These are phyloP conservation scores for Periparus ater DNA, from an alignment of 2,797 vertebrate species.

Conservation along the genomic window DNA sequence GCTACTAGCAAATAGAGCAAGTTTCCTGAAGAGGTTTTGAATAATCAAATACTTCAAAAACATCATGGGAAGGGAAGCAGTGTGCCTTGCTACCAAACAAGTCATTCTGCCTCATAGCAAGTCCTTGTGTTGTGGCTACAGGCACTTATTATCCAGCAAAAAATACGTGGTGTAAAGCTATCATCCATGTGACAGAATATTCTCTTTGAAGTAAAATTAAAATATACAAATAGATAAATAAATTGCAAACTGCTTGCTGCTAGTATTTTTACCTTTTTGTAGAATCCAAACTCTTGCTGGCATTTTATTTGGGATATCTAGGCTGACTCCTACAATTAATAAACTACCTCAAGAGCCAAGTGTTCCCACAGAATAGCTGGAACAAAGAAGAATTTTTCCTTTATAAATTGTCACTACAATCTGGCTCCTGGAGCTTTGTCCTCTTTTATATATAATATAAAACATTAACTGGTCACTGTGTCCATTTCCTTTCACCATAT, in stretches of 20 bases:
- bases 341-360: not conserved
- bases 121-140: not conserved
- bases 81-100: not conserved
- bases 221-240: not conserved
- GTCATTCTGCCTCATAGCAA: not conserved
- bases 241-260: not conserved
- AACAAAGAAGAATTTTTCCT: not conserved
- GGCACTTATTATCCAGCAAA: not conserved
- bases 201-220: not conserved
- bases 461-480: not conserved
- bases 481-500: not conserved
- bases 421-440: not conserved
- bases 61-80: not conserved
- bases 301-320: not conserved
- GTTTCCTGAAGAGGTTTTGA: not conserved
- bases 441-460: not conserved
- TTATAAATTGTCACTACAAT: not conserved
- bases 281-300: not conserved
- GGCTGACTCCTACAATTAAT: not conserved
- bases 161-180: not conserved
- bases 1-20: not conserved
- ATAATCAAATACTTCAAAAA: constrained; percentile 6
- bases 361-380: not conserved
- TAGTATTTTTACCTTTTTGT: not conserved
- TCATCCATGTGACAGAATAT: not conserved